Percentiles rank a stretch among this genome's conserved stretches.
Conservation (phyloP, 2,113 vertebrate genomes). For the Balaenoptera acutorostrata region DNA sequence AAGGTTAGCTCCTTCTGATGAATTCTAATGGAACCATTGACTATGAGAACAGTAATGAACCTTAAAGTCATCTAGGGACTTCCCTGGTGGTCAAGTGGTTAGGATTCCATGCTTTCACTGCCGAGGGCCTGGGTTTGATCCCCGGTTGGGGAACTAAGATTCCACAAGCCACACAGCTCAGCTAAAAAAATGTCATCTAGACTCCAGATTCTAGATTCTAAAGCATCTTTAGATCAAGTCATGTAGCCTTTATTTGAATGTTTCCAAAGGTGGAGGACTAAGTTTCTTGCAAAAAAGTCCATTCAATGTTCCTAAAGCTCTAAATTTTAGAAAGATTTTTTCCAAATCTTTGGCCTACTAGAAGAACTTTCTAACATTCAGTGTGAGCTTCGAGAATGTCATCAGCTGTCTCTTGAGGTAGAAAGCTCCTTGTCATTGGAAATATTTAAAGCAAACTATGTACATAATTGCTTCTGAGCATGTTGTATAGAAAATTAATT, state of each 20-base stretch:
- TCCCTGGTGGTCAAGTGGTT: too few relatives aligned
- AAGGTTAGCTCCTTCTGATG: neutral
- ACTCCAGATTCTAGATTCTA: neutral
- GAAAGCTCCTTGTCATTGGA: neutral
- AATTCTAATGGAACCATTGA: neutral
- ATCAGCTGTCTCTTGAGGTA: neutral
- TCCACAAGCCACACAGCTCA: too few relatives aligned
- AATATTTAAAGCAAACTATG: neutral
- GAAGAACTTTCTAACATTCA: slow-evolving; percentile 21
- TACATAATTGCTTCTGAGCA: neutral
- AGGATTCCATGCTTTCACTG: too few relatives aligned
- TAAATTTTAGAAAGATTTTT: neutral
- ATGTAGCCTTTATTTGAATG: neutral
- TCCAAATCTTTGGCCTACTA: neutral
- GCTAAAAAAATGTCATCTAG: neutral
- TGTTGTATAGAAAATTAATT: neutral
- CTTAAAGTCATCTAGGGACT: neutral
- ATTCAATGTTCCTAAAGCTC: neutral
- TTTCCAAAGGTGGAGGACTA: neutral
- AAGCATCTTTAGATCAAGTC: neutral
- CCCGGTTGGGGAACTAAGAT: too few relatives aligned
- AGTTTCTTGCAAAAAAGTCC: neutral
- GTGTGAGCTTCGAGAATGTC: neutral
- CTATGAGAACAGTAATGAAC: neutral
- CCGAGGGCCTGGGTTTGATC: too few relatives aligned